Evolutionary conservation across 2,888 invertebrate genomes (phyloP), one percentile per base, ranked within the genome.

Genomic region (Melolontha melolontha): DNA sequence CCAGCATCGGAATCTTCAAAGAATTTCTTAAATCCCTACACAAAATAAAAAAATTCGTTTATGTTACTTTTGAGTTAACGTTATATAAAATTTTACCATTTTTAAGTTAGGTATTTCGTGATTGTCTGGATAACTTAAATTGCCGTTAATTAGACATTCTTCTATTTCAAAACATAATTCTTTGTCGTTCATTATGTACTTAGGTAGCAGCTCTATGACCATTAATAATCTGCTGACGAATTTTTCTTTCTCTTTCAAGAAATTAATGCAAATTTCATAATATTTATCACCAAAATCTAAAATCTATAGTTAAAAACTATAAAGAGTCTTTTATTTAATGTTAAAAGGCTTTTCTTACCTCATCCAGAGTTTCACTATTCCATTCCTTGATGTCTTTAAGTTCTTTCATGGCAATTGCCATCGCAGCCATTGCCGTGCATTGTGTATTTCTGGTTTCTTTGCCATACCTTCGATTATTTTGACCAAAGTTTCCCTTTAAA

Each of bases 341-440:
- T 4, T 4, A 22, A 22, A 4, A 22, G 4, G 34, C 40, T 16
- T 41, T 42, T 39, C 70, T 55, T 73, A 81, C 80, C n/a, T 82
- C 78, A 71, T 87, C 84, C 0, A 87, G 69, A 0, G 79, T 80
- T 10, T 81, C 80, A 7, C 68, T 65, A 16, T 70, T 72, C 91
- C 91, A 91, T 52, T 84, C 84, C 63, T 85, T 84, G 51, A 87
- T 86, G 70, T 86, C 85, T 75, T 84, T 85, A 69, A 87, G 83
- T 73, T 86, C 85, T 0, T 87, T 85, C 71, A 87, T 82, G 39
- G 86, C 85, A 70, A 87, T 86, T 0, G 87, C 86, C 81, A 87
- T 85, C 0, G 87, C 85, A 67, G 86, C 87, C 83, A 86, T 87
- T 1, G 64, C 67, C 34, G 72, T 73, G 78, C 82, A 78, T 79